Evolutionary conservation across 2,888 invertebrate species (phyloP), one percentile per base, ranked within the genome.

Genomic region (Aporophyla lueneburgensis): DNA sequence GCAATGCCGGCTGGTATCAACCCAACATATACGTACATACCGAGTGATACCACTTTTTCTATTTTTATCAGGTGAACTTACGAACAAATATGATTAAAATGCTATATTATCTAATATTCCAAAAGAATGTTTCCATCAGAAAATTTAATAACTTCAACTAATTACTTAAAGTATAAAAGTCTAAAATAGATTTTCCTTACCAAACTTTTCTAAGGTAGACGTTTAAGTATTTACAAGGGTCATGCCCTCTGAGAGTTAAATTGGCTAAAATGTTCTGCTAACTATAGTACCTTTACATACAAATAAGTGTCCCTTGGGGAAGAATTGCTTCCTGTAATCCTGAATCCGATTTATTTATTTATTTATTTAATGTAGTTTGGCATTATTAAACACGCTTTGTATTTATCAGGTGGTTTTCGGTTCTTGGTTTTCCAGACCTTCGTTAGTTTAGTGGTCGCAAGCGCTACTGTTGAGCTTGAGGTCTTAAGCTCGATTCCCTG

Each of bases 321-420:
- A n/a, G 0, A 53, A 51, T 33, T 21, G 33, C 46, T 80, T 71
- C 33, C 78, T 49, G 53, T 59, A 21, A 61, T 56, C 79, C 4
- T 21, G 40, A 51, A 4, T 66, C 59, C 43, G 65, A 59, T 40
- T 65, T 51, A 43, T 51, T 51, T 53, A 16, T n/a, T n/a, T n/a
- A n/a, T n/a, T n/a, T n/a, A n/a, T n/a, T n/a, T 69, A 58, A 83
- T 72, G 24, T 49, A 61, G 51, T 21, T 69, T 4, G 9, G 62
- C 24, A 63, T 76, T 71, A 81, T 81, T 75, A 49, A 78, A 16
- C n/a, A 56, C 19, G 27, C 43, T 66, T 78, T 16, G 14, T 40
- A 10, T 24, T 43, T 67, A 14, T 53, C 40, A 49, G 33, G 33
- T 33, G 2, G 33, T 33, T 33, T 3, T 33, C 33, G 33, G 33